Evolutionary conservation across 2,888 invertebrate genomes (phyloP).

Genomic region (Epirrita christyi): DNA sequence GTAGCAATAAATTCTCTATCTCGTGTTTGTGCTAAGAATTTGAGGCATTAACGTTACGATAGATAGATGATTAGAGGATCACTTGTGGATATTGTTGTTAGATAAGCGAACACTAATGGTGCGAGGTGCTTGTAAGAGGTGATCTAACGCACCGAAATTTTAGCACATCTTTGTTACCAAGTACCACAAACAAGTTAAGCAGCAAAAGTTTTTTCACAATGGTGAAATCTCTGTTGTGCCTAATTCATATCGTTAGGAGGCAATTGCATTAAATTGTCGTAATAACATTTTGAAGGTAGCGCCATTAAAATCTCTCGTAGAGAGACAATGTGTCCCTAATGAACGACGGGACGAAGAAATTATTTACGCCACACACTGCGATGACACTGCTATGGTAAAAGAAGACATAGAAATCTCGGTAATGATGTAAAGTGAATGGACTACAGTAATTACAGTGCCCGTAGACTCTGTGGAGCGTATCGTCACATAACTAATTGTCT

Average conservation of each 20-base stretch:
- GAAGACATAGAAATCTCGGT: slow-evolving; percentile 77
- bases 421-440: slow-evolving; percentile 81
- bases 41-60: slow-evolving; percentile 73
- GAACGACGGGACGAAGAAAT: slow-evolving; percentile 72
- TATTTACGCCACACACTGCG: slow-evolving; percentile 79
- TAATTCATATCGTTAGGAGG: slow-evolving; percentile 54
- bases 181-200: slow-evolving; percentile 50
- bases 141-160: slow-evolving; percentile 66
- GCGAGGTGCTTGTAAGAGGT: slow-evolving; percentile 56
- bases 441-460: slow-evolving; percentile 75
- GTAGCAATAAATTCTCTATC: slow-evolving; percentile 66
- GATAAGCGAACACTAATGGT: slow-evolving; percentile 69
- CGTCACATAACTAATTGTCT: slow-evolving; percentile 72
- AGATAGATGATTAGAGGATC: slow-evolving; percentile 73
- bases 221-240: slow-evolving; percentile 44
- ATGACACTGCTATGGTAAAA: slow-evolving; percentile 67
- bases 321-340: slow-evolving; percentile 76
- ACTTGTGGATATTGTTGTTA: slow-evolving; percentile 72
- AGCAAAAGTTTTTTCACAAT: slow-evolving; percentile 32
- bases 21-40: slow-evolving; percentile 75
- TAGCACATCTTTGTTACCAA: slow-evolving; percentile 70
- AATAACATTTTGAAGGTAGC: slow-evolving; percentile 70
- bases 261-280: slow-evolving; percentile 66
- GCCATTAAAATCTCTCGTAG: slow-evolving; percentile 67
- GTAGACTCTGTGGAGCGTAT: slow-evolving; percentile 73